Conservation (phyloP, 2,113 vertebrate species). For the Meriones unguiculatus region DNA sequence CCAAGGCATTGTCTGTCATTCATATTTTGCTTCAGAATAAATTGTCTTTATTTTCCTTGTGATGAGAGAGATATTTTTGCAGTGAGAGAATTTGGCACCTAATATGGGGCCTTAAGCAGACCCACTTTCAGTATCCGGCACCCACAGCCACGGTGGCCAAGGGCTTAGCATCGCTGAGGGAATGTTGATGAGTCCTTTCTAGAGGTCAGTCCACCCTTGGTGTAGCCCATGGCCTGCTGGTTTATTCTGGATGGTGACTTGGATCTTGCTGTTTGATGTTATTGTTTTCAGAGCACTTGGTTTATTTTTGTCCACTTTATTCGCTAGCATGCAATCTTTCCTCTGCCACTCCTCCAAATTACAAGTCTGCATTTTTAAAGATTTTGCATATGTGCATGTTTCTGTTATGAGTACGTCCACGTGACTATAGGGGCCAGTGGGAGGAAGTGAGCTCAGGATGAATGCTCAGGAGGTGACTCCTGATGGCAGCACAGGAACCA, state of each 20-base stretch:
- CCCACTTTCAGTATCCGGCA: neutral
- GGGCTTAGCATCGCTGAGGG: neutral
- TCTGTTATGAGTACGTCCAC: neutral
- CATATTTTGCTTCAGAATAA: neutral
- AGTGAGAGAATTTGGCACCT: neutral
- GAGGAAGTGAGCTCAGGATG: neutral
- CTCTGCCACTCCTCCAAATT: neutral
- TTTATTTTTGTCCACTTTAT: neutral
- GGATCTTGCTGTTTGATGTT: neutral
- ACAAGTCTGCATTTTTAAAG: neutral
- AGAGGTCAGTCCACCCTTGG: neutral
- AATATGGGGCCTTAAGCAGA: neutral
- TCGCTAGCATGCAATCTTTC: too few species aligned
- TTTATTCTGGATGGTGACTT: neutral
- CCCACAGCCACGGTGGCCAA: neutral
- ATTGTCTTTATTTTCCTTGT: neutral
- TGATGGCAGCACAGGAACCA: neutral
- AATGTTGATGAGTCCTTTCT: neutral
- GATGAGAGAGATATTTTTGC: neutral
- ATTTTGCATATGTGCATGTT: neutral
- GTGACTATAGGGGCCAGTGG: neutral
- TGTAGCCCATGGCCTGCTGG: neutral
- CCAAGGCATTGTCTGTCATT: neutral
- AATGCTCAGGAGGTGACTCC: neutral
- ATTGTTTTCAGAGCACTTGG: neutral